Percentiles rank a stretch among this genome's conserved stretches.
Conservation (phyloP, 1,140 invertebrate species). For the Homalodisca vitripennis region DNA sequence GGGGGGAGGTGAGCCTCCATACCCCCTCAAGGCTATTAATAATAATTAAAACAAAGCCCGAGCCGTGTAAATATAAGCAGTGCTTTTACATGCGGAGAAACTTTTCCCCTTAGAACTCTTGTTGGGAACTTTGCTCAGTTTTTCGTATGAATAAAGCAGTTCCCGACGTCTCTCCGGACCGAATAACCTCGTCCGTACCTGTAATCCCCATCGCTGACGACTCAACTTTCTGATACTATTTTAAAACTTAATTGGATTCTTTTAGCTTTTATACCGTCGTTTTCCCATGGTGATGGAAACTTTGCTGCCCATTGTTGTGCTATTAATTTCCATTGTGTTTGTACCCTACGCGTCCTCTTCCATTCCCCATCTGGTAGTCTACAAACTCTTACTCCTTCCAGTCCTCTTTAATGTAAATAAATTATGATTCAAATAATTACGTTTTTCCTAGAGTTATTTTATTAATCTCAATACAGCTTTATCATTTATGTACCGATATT, state of each 20-base stretch:
- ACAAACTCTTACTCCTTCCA: no score
- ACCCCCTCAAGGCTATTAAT: slow-evolving; percentile 15
- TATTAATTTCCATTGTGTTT: no score
- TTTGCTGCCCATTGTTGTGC: no score
- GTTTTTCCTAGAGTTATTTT: no score
- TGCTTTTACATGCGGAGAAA: slow-evolving; percentile 11
- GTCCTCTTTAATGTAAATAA: no score
- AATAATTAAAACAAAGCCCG: slow-evolving; percentile 15
- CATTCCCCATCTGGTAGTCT: no score
- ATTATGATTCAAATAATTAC: no score
- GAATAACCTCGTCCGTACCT: neutral
- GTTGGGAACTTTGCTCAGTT: slow-evolving; percentile 9
- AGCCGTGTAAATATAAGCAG: slow-evolving; percentile 11
- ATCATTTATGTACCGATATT: no score
- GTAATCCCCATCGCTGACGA: neutral
- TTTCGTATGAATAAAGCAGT: slow-evolving; percentile 17
- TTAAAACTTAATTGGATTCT: neutral
- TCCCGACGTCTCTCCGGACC: no score
- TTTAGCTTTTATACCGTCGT: neutral
- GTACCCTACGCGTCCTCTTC: no score
- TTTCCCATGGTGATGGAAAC: neutral
- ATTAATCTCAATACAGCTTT: no score
- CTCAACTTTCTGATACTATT: neutral
- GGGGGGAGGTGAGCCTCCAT: neutral
- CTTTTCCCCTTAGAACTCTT: slow-evolving; percentile 12